A percentile compares a stretch with the other conserved stretches of the same genome.
phyloP scores from a whole-genome alignment of 2,113 vertebrate species.

The Notothenia rossii region DNA sequence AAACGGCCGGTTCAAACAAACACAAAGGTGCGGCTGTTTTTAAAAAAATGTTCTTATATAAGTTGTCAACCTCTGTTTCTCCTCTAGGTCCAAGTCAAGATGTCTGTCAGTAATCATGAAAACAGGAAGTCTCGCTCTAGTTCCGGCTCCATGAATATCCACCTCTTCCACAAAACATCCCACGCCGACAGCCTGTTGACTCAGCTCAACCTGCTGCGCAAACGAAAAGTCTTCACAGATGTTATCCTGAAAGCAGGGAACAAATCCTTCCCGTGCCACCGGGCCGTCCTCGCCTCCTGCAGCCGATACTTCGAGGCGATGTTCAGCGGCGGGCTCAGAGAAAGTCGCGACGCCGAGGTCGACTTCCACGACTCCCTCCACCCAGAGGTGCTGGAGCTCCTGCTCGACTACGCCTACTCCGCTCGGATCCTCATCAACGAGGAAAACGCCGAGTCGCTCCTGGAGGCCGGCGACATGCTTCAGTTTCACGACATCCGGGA shows the following conservation, averaged over 20 bases:
- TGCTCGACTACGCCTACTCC: constrained; percentile 89
- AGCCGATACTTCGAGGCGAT: constrained; percentile 90
- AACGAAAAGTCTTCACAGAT: constrained; percentile 87
- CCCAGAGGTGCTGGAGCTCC: constrained; percentile 88
- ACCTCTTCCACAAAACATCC: constrained; percentile 86
- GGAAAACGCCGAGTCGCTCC: constrained; percentile 88
- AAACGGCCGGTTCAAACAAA: background rate
- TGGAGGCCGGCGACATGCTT: constrained; percentile 90
- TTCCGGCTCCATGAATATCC: constrained; percentile 86
- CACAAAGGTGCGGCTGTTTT: background rate
- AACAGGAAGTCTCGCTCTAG: constrained; percentile 91
- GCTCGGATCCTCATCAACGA: constrained; percentile 88
- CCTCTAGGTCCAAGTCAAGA: constrained; percentile 71
- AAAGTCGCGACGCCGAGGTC: constrained; percentile 85
- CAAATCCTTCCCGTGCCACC: constrained; percentile 85
- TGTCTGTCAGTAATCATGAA: constrained; percentile 89
- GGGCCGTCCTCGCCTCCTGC: constrained; percentile 87
- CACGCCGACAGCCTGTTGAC: constrained; percentile 86
- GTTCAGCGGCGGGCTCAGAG: constrained; percentile 87
- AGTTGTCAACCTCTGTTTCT: background rate
- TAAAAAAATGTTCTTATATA: background rate
- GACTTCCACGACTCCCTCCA: constrained; percentile 88
- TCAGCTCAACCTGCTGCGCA: constrained; percentile 88
- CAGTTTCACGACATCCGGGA: constrained; percentile 90
- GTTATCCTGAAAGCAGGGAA: constrained; percentile 85